Conservation (phyloP, 2,113 vertebrate species). For the Phrynocephalus versicolor region DNA sequence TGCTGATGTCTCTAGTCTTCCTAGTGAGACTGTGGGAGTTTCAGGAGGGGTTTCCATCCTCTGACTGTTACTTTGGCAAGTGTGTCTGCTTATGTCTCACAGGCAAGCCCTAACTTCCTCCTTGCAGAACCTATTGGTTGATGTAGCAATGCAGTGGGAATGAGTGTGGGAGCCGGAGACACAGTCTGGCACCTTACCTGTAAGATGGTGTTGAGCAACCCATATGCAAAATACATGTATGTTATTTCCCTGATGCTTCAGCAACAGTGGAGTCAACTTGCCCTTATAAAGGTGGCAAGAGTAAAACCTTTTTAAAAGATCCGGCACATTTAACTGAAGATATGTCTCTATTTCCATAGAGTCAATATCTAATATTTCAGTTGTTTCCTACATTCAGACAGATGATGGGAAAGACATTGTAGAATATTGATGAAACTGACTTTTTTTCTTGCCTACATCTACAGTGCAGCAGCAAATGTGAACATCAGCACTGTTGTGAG, state of each 20-base stretch:
- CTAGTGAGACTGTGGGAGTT: conserved; percentile 13
- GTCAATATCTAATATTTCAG: conserved; percentile 57
- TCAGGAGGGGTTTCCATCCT: not conserved
- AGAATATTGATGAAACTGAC: conserved; percentile 18
- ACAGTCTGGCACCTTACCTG: not conserved
- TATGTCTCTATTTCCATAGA: not conserved
- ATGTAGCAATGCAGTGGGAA: not conserved
- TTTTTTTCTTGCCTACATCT: not conserved
- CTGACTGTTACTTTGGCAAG: not conserved
- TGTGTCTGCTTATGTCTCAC: not conserved
- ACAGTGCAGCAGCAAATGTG: not conserved
- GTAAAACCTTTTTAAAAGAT: conserved; percentile 5
- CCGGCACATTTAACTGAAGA: not conserved
- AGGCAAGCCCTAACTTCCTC: not conserved
- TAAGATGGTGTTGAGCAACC: fast-evolving
- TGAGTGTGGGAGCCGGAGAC: not conserved
- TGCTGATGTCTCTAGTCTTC: not conserved
- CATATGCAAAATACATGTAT: not conserved
- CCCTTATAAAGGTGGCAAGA: not conserved
- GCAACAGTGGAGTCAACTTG: not conserved
- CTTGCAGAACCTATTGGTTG: conserved; percentile 15
- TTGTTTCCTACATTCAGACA: conserved; percentile 28
- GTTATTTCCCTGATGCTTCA: not conserved
- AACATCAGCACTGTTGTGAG: not conserved
- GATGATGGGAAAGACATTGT: not conserved